Evolutionary conservation across 1,140 invertebrate genomes (phyloP).

Genomic region (Sinonovacula constricta): DNA sequence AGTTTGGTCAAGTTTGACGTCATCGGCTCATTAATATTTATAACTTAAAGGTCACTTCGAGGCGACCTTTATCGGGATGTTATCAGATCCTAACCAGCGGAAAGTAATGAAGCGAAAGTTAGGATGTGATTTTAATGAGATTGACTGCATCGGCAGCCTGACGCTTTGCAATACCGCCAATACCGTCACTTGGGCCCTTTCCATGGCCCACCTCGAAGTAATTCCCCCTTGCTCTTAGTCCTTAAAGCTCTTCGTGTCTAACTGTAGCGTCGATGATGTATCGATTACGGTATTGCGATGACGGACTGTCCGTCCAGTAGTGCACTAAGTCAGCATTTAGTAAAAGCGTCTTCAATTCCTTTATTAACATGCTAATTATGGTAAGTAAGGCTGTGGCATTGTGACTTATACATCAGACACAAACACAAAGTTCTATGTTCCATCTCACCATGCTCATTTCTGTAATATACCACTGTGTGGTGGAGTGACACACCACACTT

Average conservation of each 20-base stretch:
- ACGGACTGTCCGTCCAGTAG: constrained; percentile 56
- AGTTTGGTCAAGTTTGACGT: too few relatives aligned
- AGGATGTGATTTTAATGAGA: too few relatives aligned
- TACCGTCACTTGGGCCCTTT: constrained; percentile 10
- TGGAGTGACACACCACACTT: constrained; percentile 41
- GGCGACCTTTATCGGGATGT: too few relatives aligned
- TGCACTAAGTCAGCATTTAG: constrained; percentile 8
- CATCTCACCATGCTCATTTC: not conserved
- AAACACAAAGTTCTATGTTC: constrained; percentile 41
- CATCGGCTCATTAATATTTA: too few relatives aligned
- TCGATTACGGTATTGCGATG: constrained; percentile 7
- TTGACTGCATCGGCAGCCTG: not conserved
- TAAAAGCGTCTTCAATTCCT: not conserved
- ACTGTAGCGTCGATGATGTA: not conserved
- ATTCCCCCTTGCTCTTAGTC: not conserved
- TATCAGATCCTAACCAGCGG: too few relatives aligned
- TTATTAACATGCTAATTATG: not conserved
- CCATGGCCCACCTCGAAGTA: constrained; percentile 8
- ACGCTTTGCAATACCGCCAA: constrained; percentile 3
- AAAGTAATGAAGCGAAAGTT: too few relatives aligned
- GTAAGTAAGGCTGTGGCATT: not conserved
- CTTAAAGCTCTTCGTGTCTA: not conserved
- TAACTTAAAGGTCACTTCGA: too few relatives aligned
- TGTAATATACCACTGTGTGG: constrained; percentile 48
- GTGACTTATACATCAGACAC: constrained; percentile 35